phyloP scores from a whole-genome alignment of 2,113 vertebrate genomes.

The Morone chrysops region DNA sequence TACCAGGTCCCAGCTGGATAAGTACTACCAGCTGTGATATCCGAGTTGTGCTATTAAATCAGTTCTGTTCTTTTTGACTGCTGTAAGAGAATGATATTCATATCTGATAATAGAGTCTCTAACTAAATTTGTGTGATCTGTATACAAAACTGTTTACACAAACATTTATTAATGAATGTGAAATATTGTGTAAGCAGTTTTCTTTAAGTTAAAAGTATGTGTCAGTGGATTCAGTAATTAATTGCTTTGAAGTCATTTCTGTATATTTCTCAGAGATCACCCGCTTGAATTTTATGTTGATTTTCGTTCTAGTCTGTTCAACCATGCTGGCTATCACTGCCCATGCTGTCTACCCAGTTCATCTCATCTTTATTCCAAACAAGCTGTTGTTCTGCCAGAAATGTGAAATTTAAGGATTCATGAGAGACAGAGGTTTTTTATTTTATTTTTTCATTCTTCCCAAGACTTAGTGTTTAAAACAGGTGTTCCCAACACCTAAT shows the following conservation, averaged over 20 bases:
- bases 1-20: slow-evolving; percentile 54
- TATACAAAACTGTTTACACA: slow-evolving; percentile 15
- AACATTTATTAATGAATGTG: neutral
- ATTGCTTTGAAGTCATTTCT: neutral
- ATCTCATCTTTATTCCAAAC: slow-evolving; percentile 4
- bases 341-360: neutral
- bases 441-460: neutral
- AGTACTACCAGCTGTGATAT: slow-evolving; percentile 34
- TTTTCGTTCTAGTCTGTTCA: slow-evolving; percentile 2
- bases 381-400: neutral
- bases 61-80: slow-evolving; percentile 51
- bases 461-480: neutral
- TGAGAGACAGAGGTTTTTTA: neutral
- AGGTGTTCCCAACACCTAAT: too few relatives aligned
- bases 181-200: neutral
- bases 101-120: slow-evolving; percentile 34
- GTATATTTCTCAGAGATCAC: neutral
- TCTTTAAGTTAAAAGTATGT: neutral
- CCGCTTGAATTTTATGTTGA: neutral
- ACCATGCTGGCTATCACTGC: neutral
- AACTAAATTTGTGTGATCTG: slow-evolving; percentile 27
- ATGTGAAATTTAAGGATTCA: slow-evolving; percentile 4
- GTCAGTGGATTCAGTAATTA: neutral
- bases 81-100: slow-evolving; percentile 43
- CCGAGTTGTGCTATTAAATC: slow-evolving; percentile 60